phyloP scores from a whole-genome alignment of 2,797 vertebrate genomes.

The Xerus rutilus region DNA sequence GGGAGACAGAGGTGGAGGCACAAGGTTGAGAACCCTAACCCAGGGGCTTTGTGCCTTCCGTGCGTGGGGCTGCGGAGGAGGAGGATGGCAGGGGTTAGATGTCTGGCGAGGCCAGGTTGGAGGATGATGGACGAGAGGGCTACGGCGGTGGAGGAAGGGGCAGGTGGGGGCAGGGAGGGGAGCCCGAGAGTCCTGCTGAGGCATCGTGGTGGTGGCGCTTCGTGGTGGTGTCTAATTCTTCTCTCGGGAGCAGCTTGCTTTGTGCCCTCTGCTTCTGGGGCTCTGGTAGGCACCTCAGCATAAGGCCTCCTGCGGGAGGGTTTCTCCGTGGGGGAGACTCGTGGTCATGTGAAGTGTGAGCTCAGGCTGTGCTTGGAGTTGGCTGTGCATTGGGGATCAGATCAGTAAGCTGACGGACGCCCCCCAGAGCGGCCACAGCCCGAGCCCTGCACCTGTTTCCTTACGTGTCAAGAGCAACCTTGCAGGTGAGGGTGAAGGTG shows the following conservation, averaged over 20 bases:
- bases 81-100: too few species aligned
- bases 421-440: too few species aligned
- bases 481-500: not conserved
- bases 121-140: too few species aligned
- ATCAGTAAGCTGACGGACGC: too few species aligned
- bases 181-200: not conserved
- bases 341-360: not conserved
- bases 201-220: not conserved
- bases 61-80: too few species aligned
- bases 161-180: not conserved
- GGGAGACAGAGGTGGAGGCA: not conserved
- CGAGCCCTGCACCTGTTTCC: too few species aligned
- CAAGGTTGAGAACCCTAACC: not conserved
- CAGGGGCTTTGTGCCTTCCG: not conserved
- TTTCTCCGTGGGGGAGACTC: not conserved
- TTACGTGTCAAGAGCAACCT: not conserved
- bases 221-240: not conserved
- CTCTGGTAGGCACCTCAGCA: not conserved
- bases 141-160: not conserved
- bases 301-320: not conserved
- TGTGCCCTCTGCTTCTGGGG: not conserved
- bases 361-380: not conserved
- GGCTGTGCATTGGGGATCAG: not conserved
- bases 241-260: not conserved
- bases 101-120: too few species aligned